Percentiles rank a stretch among this genome's conserved stretches.
Conservation (phyloP, 2,888 invertebrate genomes). For the Epiblema foenella region DNA sequence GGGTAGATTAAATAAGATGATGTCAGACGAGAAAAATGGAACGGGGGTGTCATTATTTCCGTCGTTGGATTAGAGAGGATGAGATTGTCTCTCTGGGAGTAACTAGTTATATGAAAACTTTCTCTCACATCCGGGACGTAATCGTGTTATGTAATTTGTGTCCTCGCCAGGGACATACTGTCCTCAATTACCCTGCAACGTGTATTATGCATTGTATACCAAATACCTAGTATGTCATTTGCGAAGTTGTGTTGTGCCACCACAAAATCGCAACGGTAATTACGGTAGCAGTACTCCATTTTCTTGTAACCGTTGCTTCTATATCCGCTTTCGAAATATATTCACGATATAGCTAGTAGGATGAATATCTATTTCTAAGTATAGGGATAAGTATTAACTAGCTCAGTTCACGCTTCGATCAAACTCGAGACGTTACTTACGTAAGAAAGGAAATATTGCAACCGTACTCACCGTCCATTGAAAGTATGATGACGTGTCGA, state of each 20-base stretch:
- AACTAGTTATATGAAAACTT: conserved; percentile 25
- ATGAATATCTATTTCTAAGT: conserved; percentile 51
- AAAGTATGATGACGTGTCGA: conserved; percentile 87
- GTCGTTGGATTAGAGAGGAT: conserved; percentile 4
- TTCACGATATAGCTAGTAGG: conserved; percentile 53
- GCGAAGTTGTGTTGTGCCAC: conserved; percentile 10
- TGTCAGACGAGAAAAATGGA: background rate
- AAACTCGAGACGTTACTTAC: conserved; percentile 39
- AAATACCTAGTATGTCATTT: too few species aligned
- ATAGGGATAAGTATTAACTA: background rate
- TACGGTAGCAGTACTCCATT: conserved; percentile 17
- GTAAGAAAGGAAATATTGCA: conserved; percentile 54
- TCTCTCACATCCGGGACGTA: conserved; percentile 9
- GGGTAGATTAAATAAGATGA: background rate
- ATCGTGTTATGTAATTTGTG: conserved; percentile 30
- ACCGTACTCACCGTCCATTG: conserved; percentile 86
- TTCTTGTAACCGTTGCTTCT: conserved; percentile 45
- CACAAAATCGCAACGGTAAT: conserved; percentile 20
- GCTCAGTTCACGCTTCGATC: conserved; percentile 11
- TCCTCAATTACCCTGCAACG: conserved; percentile 9
- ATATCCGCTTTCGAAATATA: conserved; percentile 58
- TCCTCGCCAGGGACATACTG: conserved; percentile 12
- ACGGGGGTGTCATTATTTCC: background rate
- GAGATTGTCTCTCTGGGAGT: conserved; percentile 17
- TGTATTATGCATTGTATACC: background rate